Conservation (phyloP, 2,113 vertebrate genomes). For the Salvelinus alpinus region DNA sequence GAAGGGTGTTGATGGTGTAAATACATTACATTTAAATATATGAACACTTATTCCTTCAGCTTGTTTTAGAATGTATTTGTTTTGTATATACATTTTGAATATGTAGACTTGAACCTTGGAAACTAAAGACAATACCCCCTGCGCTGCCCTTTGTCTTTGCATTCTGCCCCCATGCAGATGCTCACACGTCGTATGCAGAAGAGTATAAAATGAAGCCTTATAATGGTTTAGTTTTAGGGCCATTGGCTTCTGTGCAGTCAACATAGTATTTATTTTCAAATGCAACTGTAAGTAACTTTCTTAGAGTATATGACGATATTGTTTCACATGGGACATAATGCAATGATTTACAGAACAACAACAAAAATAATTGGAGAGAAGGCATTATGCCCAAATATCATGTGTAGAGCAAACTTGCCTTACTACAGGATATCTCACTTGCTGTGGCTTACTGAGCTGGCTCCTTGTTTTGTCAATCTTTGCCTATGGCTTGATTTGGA, state of each 20-base stretch:
- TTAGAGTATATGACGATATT: conserved; percentile 57
- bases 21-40: conserved; percentile 67
- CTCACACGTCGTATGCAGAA: conserved; percentile 45
- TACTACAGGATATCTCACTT: conserved; percentile 42
- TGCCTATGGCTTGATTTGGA: conserved; percentile 38
- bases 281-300: conserved; percentile 37
- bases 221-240: conserved; percentile 43
- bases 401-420: conserved; percentile 56
- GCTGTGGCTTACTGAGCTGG: conserved; percentile 33
- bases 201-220: conserved; percentile 26
- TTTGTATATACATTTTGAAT: conserved; percentile 76
- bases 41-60: conserved; percentile 72
- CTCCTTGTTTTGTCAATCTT: conserved; percentile 58
- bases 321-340: conserved; percentile 62
- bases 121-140: conserved; percentile 39
- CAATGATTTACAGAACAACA: conserved; percentile 41
- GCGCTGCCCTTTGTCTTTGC: conserved; percentile 36
- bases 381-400: conserved; percentile 36
- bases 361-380: neutral
- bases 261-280: conserved; percentile 29
- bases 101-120: conserved; percentile 63
- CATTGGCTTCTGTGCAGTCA: conserved; percentile 52
- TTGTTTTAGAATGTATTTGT: conserved; percentile 78
- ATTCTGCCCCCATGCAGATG: conserved; percentile 22
- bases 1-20: conserved; percentile 64